A percentile compares a stretch with the other conserved stretches of the same genome.
Conservation (phyloP, 2,797 vertebrate species). For the Hemibagrus guttatus region DNA sequence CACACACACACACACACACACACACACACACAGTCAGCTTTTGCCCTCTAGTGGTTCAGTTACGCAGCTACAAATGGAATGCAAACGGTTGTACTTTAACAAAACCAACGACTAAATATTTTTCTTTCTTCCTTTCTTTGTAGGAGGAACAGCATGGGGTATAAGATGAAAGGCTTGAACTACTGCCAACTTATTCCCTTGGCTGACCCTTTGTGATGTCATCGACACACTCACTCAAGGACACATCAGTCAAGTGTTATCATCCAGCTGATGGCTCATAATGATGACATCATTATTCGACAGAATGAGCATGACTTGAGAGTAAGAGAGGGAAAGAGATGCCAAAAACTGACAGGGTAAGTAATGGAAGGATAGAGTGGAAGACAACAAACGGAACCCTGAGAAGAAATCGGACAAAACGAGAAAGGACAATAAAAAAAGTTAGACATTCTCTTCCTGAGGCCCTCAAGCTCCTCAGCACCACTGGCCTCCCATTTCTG, state of each 20-base stretch:
- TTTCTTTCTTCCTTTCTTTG: constrained; percentile 4
- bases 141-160: not conserved
- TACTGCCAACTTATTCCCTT: constrained; percentile 55
- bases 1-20: not conserved
- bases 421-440: not conserved
- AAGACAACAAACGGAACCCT: not conserved
- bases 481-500: constrained; percentile 25
- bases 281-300: constrained; percentile 57
- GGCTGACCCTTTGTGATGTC: constrained; percentile 58
- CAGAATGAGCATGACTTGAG: not conserved
- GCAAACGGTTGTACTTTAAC: not conserved
- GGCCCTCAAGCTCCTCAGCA: constrained; percentile 2
- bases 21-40: constrained; percentile 58
- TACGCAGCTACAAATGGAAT: constrained; percentile 34
- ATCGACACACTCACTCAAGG: constrained; percentile 51
- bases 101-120: not conserved
- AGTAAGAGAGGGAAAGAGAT: not conserved
- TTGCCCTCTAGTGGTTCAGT: constrained; percentile 71
- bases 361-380: not conserved
- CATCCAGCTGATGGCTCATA: constrained; percentile 47
- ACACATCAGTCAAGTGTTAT: constrained; percentile 66
- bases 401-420: not conserved
- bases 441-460: not conserved
- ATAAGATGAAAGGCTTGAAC: constrained; percentile 44
- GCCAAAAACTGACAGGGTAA: not conserved